These are phyloP conservation scores for Phrixothrix hirtus DNA, from an alignment of 2,888 invertebrate genomes.

Conservation along the genomic window DNA sequence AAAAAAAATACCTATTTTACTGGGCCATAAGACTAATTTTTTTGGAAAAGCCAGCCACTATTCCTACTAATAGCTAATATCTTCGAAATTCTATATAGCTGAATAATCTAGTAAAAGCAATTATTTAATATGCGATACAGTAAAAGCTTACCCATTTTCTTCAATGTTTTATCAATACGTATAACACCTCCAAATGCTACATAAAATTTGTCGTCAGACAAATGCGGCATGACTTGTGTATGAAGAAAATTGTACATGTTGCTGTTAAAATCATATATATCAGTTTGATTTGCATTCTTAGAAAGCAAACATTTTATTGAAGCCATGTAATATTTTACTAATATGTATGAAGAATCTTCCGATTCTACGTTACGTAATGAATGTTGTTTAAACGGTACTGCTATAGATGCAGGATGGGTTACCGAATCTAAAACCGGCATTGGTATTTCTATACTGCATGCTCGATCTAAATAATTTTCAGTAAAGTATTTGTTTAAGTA, in stretches of 20 bases:
- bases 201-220: conserved; percentile 65
- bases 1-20: too few relatives aligned
- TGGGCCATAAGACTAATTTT: too few relatives aligned
- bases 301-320: conserved; percentile 56
- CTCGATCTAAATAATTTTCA: too few relatives aligned
- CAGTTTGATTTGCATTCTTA: conserved; percentile 48
- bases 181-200: conserved; percentile 56
- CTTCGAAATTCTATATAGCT: too few relatives aligned
- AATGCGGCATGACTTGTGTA: conserved; percentile 57
- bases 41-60: too few relatives aligned
- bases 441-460: conserved; percentile 52
- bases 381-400: conserved; percentile 62
- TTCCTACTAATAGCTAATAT: too few relatives aligned
- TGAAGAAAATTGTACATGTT: conserved; percentile 62
- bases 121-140: neutral
- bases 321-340: conserved; percentile 61
- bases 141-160: conserved; percentile 42
- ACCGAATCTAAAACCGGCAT: conserved; percentile 65
- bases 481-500: too few relatives aligned
- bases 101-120: too few relatives aligned
- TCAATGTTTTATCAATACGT: conserved; percentile 53
- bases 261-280: conserved; percentile 57
- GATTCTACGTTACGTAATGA: conserved; percentile 57
- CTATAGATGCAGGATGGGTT: conserved; percentile 60
- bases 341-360: conserved; percentile 55